Evolutionary conservation across 2,113 vertebrate species (phyloP).

Genomic region (Psammodynastes pulverulentus): DNA sequence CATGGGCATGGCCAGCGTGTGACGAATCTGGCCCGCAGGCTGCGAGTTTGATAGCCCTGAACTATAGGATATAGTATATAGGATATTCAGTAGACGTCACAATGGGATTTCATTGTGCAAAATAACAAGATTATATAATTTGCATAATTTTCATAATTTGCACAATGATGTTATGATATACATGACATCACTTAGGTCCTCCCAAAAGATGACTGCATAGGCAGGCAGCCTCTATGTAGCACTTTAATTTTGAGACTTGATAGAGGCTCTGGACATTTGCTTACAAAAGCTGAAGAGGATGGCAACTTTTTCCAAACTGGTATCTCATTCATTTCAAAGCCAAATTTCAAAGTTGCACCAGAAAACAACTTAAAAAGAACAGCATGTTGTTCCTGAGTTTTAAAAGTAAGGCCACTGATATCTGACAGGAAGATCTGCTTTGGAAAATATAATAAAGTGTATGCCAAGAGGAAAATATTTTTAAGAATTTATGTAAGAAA

Average conservation of each 20-base stretch:
- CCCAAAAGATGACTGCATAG: neutral
- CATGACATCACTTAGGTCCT: neutral
- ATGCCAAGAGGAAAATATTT: slow-evolving; percentile 47
- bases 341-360: slow-evolving; percentile 5
- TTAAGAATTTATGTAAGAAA: slow-evolving; percentile 53
- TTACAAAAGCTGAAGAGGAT: neutral
- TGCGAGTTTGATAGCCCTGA: too few species aligned
- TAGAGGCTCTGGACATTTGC: neutral
- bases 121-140: neutral
- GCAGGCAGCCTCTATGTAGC: neutral
- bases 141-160: neutral
- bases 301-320: neutral
- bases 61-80: too few species aligned
- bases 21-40: too few species aligned
- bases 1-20: too few species aligned
- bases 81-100: neutral
- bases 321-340: neutral
- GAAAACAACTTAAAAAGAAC: neutral
- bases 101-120: neutral
- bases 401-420: slow-evolving; percentile 39
- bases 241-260: neutral
- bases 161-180: neutral
- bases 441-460: slow-evolving; percentile 33
- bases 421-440: slow-evolving; percentile 33
- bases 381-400: slow-evolving; percentile 17